Evolutionary conservation across 1,140 invertebrate species (phyloP), one percentile per base, ranked within the genome.

Genomic region (Aethina tumida): DNA sequence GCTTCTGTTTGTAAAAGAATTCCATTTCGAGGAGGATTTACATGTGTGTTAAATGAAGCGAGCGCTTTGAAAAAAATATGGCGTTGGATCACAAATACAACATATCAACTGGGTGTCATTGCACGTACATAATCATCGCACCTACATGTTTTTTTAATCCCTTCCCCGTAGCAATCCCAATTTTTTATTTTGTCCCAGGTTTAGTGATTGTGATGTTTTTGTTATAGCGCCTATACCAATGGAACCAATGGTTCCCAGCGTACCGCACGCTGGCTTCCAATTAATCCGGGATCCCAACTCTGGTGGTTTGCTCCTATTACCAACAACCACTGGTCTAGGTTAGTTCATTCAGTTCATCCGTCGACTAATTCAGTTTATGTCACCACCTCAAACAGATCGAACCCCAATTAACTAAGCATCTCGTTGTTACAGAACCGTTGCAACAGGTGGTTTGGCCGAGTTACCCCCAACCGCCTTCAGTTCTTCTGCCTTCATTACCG

Each of bases 231-330:
- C 72, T 63, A 66, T 80, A 50, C 73, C 75, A 24, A 70, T 77
- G 65, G 77, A 79, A 58, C 73, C 76, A 51, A 74, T 77, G 65
- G 69, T 78, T 48, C 73, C 75, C 33, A 47, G 43, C 12, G 67
- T 77, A 59, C 71, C 74, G 39, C 71, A 75, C 27, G 70, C 78
- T 37, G 79, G 80, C 35, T 79, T 83, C 63, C 84, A 88, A 62
- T 68, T 90, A 47, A 80, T 84, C 26, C 71, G 86, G 29, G 86
- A 91, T 64, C 81, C 84, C 14, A 70, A 81, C 9, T 82, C 78
- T 12, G 84, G 84, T 21, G 81, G 86, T 41, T 67, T 88, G 21
- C 70, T 88, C 26, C 70, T 90, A 26, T 71, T 89, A 40, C 84
- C 85, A 26, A 70, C 78, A 47, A 69, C 77, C 52, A 47, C 63